Conservation (phyloP, 1,140 invertebrate genomes). For the Frieseomelitta varia region DNA sequence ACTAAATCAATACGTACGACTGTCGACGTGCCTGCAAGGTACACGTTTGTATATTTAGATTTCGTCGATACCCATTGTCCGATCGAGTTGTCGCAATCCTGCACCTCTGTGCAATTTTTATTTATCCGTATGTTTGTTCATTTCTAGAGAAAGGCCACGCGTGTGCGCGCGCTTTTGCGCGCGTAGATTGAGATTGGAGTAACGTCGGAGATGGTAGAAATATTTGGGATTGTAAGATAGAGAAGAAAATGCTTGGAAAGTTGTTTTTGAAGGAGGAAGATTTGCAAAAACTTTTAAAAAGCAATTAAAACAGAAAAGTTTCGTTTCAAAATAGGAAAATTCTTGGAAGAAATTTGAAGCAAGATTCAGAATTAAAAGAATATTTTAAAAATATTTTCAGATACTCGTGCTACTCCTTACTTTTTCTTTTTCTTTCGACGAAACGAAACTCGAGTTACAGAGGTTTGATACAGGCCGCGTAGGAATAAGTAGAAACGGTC, state of each 20-base stretch:
- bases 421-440: neutral
- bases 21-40: constrained; percentile 47
- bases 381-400: too few species aligned
- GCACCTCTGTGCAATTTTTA: neutral
- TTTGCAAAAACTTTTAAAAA: neutral
- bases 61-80: neutral
- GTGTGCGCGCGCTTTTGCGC: too few species aligned
- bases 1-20: constrained; percentile 49
- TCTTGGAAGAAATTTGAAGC: neutral
- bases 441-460: neutral
- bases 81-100: neutral
- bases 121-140: neutral
- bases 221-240: neutral
- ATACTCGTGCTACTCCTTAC: neutral
- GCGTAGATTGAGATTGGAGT: too few species aligned
- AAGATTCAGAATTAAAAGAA: too few species aligned
- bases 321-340: neutral
- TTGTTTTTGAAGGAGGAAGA: neutral
- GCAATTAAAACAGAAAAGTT: neutral
- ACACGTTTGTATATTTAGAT: constrained; percentile 28
- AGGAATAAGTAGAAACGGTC: neutral
- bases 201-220: neutral
- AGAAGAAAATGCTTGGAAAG: neutral
- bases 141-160: neutral
- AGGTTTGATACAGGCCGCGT: neutral